phyloP scores from a whole-genome alignment of 2,888 invertebrate species.

The Plagiodera versicolora region DNA sequence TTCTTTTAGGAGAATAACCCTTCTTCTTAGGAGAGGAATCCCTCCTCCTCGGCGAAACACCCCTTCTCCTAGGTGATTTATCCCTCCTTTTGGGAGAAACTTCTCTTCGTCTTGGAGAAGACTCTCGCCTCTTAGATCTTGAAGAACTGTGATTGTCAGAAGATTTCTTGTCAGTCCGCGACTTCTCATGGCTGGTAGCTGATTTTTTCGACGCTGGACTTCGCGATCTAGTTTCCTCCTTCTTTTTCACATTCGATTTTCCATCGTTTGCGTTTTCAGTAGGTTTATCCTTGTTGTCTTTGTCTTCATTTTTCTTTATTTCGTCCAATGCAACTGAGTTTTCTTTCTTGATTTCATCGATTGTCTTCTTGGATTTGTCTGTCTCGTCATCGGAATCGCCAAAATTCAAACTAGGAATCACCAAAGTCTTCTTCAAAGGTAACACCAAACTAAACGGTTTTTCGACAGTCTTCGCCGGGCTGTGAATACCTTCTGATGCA shows the following conservation, averaged over 20 bases:
- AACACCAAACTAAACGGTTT: slow-evolving; percentile 40
- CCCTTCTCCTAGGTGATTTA: slow-evolving; percentile 21
- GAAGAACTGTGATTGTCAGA: slow-evolving; percentile 20
- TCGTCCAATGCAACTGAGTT: background rate
- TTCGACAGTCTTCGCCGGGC: background rate
- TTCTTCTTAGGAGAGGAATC: slow-evolving; percentile 23
- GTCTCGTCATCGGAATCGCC: slow-evolving; percentile 43
- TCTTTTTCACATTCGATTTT: background rate
- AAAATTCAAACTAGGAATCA: slow-evolving; percentile 41
- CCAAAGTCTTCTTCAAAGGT: slow-evolving; percentile 40
- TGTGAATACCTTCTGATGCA: background rate
- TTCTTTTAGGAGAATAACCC: slow-evolving; percentile 25
- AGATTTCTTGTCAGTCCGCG: slow-evolving; percentile 2
- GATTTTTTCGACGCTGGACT: slow-evolving; percentile 6
- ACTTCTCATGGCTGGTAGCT: background rate
- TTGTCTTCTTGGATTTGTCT: slow-evolving; percentile 32
- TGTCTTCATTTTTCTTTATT: background rate
- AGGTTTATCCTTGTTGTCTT: background rate
- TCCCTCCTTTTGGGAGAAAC: slow-evolving; percentile 16
- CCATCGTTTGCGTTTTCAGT: background rate
- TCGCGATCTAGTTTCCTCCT: slow-evolving; percentile 13
- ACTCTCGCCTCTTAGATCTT: slow-evolving; percentile 17
- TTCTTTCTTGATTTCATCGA: slow-evolving; percentile 30
- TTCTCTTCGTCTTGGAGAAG: slow-evolving; percentile 14
- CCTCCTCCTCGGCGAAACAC: slow-evolving; percentile 22